A percentile compares a stretch with the other conserved stretches of the same genome.
Evolutionary conservation across 2,888 invertebrate genomes (phyloP).

Genomic region (Chrysotoxum bicinctum): DNA sequence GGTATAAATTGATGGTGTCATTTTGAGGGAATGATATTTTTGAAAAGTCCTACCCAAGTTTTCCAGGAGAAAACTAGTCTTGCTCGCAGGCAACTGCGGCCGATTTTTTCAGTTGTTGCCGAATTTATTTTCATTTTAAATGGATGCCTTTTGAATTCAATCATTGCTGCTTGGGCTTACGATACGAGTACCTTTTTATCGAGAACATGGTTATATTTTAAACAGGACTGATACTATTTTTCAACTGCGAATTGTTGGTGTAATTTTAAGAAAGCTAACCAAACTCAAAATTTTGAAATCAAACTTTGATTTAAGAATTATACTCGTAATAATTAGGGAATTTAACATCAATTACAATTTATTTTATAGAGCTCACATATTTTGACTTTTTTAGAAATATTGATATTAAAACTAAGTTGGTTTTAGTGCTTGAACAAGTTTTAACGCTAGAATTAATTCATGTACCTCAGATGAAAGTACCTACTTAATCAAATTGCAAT

Average conservation of each 20-base stretch:
- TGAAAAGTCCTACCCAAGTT: slow-evolving; percentile 78
- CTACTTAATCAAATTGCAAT: too few relatives aligned
- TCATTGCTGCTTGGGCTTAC: slow-evolving; percentile 73
- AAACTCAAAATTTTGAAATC: background rate
- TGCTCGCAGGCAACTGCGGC: slow-evolving; percentile 79
- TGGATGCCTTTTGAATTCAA: slow-evolving; percentile 80
- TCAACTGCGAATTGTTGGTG: background rate
- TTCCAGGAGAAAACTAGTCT: slow-evolving; percentile 80
- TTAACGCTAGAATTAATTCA: too few relatives aligned
- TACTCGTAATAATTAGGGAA: too few relatives aligned
- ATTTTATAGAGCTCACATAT: too few relatives aligned
- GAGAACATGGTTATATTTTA: background rate
- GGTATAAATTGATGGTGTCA: background rate
- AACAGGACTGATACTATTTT: background rate
- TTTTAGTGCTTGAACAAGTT: too few relatives aligned
- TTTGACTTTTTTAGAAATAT: too few relatives aligned
- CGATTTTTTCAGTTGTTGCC: slow-evolving; percentile 76
- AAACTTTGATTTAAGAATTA: background rate
- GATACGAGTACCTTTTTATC: background rate
- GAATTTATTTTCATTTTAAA: slow-evolving; percentile 79
- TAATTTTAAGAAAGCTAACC: background rate
- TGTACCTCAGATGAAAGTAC: too few relatives aligned
- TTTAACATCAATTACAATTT: too few relatives aligned
- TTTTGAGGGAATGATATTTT: background rate
- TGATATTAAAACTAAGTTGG: background rate